Conservation (phyloP, 2,113 vertebrate genomes). For the Limnothrissa miodon region DNA sequence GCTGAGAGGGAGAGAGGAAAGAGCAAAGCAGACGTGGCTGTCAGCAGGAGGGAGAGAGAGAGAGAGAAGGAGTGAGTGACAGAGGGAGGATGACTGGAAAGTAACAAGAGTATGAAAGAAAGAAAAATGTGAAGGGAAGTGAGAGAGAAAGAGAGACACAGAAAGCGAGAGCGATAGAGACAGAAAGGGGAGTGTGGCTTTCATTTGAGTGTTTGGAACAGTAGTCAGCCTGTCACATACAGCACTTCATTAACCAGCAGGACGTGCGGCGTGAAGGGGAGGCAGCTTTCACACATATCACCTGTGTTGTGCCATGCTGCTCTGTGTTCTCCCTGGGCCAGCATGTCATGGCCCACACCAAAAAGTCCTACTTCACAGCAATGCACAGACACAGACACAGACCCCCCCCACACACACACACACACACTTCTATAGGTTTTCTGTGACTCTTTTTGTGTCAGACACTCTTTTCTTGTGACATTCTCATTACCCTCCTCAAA, state of each 20-base stretch:
- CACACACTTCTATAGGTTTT: neutral
- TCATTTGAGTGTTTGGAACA: constrained; percentile 25
- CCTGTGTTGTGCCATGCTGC: constrained; percentile 44
- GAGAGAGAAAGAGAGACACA: neutral
- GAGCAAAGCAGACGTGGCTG: neutral
- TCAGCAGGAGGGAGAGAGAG: neutral
- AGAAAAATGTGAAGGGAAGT: neutral
- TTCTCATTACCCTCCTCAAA: too few relatives aligned
- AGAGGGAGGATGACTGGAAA: too few relatives aligned
- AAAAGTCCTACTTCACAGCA: neutral
- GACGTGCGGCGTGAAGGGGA: constrained; percentile 47
- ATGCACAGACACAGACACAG: neutral
- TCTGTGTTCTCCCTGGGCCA: constrained; percentile 45
- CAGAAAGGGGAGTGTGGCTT: neutral
- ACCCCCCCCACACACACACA: neutral
- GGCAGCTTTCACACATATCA: constrained; percentile 45
- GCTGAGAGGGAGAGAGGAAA: neutral
- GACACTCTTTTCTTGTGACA: too few relatives aligned
- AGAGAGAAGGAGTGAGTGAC: neutral
- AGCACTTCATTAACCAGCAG: constrained; percentile 50
- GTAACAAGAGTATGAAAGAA: neutral
- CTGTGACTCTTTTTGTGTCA: too few relatives aligned
- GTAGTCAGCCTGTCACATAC: constrained; percentile 35
- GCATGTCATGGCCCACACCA: constrained; percentile 35
- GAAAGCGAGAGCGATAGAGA: neutral